Percentiles rank a stretch among this genome's conserved stretches.
phyloP scores from a whole-genome alignment of 1,140 invertebrate species.

The Bombus waltoni region DNA sequence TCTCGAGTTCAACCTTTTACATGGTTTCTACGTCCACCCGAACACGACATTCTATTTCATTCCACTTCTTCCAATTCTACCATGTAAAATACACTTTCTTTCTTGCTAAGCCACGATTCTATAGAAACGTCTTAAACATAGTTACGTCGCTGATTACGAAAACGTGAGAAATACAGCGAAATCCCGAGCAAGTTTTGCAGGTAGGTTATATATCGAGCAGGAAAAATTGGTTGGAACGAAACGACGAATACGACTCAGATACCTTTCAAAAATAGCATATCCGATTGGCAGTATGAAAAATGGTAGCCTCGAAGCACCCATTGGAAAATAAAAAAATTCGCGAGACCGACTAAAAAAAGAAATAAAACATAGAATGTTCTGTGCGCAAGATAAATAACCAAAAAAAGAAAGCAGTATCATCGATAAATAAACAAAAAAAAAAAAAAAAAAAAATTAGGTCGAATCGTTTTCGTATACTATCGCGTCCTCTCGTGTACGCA shows the following conservation, averaged over 20 bases:
- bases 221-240: not conserved
- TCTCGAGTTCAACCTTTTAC: not conserved
- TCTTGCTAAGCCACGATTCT: no score
- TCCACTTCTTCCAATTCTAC: not conserved
- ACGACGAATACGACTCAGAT: not conserved
- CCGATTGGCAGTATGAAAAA: not conserved
- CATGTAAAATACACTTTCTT: not conserved
- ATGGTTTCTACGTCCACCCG: not conserved
- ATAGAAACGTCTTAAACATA: no score
- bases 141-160: not conserved
- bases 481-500: slow-evolving; percentile 6
- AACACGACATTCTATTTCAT: not conserved
- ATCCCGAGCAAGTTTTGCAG: not conserved
- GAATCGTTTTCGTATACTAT: not conserved
- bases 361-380: no score
- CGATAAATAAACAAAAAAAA: not conserved
- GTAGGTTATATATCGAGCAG: not conserved
- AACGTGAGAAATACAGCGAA: not conserved
- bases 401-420: not conserved
- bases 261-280: not conserved
- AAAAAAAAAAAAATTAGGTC: not conserved
- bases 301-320: not conserved
- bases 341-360: not conserved
- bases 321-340: not conserved
- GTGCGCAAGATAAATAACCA: not conserved